A percentile compares a stretch with the other conserved stretches of the same genome.
Conservation (phyloP, 1,140 invertebrate genomes). For the Bombus fervidus region DNA sequence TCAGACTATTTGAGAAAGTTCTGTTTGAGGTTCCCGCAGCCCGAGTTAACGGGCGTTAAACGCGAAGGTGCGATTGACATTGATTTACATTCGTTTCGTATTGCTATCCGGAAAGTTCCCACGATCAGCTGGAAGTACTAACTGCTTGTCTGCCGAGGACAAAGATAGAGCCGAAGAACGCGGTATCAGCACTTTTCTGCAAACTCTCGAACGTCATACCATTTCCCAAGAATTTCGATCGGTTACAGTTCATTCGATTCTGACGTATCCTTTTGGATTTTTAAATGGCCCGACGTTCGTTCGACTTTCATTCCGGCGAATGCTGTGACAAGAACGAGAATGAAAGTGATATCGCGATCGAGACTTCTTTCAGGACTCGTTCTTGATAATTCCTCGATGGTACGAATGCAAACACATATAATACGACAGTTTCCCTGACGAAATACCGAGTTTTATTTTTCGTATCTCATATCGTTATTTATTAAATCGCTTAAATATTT, state of each 20-base stretch:
- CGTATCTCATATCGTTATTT: background rate
- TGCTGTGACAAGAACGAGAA: background rate
- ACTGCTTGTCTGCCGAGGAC: constrained; percentile 22
- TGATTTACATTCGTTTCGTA: constrained; percentile 49
- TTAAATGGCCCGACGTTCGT: background rate
- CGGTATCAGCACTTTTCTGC: constrained; percentile 55
- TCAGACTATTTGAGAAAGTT: background rate
- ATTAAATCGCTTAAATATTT: background rate
- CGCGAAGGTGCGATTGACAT: constrained; percentile 26
- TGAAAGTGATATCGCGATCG: background rate
- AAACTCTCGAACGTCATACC: constrained; percentile 24
- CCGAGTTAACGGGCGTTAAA: background rate
- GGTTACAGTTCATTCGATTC: constrained; percentile 42
- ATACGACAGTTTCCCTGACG: background rate
- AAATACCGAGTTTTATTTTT: background rate
- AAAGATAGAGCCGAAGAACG: constrained; percentile 47
- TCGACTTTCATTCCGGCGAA: background rate
- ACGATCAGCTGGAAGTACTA: constrained; percentile 19
- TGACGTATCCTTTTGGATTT: constrained; percentile 7
- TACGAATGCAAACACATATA: background rate
- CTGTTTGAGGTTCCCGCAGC: background rate
- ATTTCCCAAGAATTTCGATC: constrained; percentile 57
- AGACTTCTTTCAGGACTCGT: too few relatives aligned
- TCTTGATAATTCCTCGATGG: background rate
- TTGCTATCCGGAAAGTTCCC: constrained; percentile 10